Percentiles rank a stretch among this genome's conserved stretches.
These are phyloP conservation scores for Drosophila aldrichi DNA, from an alignment of 2,888 invertebrate genomes.

Conservation along the genomic window DNA sequence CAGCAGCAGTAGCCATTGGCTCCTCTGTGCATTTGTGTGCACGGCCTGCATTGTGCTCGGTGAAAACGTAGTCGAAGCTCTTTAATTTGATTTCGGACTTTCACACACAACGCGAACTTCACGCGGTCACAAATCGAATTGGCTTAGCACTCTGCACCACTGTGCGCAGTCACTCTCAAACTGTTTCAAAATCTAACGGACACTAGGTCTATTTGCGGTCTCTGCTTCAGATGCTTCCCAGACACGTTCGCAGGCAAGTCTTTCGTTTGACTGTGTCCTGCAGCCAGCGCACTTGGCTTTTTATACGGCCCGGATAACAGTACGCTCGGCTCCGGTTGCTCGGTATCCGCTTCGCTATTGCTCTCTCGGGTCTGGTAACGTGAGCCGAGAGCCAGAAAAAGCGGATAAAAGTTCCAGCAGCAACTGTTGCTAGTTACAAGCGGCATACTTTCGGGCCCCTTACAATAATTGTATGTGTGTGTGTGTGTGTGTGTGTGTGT, in stretches of 20 bases:
- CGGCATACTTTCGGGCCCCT: conserved; percentile 57
- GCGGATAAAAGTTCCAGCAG: conserved; percentile 51
- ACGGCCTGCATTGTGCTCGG: conserved; percentile 59
- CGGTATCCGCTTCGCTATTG: conserved; percentile 30
- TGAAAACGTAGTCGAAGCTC: conserved; percentile 19
- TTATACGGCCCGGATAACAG: conserved; percentile 72
- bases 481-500: conserved; percentile 15
- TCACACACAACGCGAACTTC: conserved; percentile 8
- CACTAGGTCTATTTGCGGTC: conserved; percentile 2
- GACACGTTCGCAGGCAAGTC: conserved; percentile 60
- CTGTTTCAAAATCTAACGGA: conserved; percentile 44
- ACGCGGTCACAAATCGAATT: conserved; percentile 35
- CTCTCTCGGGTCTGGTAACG: conserved; percentile 60
- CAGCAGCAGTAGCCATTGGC: conserved; percentile 73
- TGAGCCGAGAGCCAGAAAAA: conserved; percentile 12
- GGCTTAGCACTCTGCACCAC: conserved; percentile 39
- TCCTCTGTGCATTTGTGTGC: conserved; percentile 67
- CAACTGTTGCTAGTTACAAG: conserved; percentile 73
- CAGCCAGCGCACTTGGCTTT: conserved; percentile 59
- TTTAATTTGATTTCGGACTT: conserved; percentile 32
- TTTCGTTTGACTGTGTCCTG: conserved; percentile 71
- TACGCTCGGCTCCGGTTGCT: conserved; percentile 15
- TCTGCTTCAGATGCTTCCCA: conserved; percentile 9
- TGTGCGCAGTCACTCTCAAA: conserved; percentile 43
- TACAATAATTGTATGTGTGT: conserved; percentile 17